phyloP scores from a whole-genome alignment of 2,888 invertebrate species.

The Agrypnus murinus region DNA sequence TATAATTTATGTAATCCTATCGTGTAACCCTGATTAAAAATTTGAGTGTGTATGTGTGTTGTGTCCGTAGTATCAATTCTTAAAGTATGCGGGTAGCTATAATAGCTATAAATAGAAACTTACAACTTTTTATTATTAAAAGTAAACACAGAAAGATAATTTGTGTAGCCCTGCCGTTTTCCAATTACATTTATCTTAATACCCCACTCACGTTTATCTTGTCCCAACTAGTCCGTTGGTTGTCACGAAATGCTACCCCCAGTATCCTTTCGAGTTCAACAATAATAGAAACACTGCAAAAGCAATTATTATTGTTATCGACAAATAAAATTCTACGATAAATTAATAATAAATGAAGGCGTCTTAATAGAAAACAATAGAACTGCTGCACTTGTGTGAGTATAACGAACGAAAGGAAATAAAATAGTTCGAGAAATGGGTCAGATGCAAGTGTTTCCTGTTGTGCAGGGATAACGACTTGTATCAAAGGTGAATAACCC shows the following conservation, averaged over 20 bases:
- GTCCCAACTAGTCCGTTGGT: slow-evolving; percentile 20
- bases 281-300: background rate
- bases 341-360: slow-evolving; percentile 25
- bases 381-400: slow-evolving; percentile 35
- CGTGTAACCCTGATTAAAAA: slow-evolving; percentile 31
- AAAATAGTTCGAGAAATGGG: slow-evolving; percentile 55
- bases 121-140: slow-evolving; percentile 33
- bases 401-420: slow-evolving; percentile 50
- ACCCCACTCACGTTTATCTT: too few species aligned
- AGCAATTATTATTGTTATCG: slow-evolving; percentile 13
- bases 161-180: slow-evolving; percentile 29
- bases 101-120: slow-evolving; percentile 36
- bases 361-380: slow-evolving; percentile 36
- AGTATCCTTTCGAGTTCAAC: background rate
- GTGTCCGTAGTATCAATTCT: too few species aligned
- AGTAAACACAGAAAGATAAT: slow-evolving; percentile 34
- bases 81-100: slow-evolving; percentile 30
- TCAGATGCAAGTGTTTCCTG: slow-evolving; percentile 60
- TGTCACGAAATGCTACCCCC: slow-evolving; percentile 9
- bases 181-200: slow-evolving; percentile 39
- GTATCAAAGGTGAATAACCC: slow-evolving; percentile 60
- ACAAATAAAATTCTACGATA: slow-evolving; percentile 5
- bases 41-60: slow-evolving; percentile 15
- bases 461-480: slow-evolving; percentile 59
- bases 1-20: slow-evolving; percentile 18